Conservation (phyloP, 1,140 invertebrate genomes). For the Drosophila parvula region DNA sequence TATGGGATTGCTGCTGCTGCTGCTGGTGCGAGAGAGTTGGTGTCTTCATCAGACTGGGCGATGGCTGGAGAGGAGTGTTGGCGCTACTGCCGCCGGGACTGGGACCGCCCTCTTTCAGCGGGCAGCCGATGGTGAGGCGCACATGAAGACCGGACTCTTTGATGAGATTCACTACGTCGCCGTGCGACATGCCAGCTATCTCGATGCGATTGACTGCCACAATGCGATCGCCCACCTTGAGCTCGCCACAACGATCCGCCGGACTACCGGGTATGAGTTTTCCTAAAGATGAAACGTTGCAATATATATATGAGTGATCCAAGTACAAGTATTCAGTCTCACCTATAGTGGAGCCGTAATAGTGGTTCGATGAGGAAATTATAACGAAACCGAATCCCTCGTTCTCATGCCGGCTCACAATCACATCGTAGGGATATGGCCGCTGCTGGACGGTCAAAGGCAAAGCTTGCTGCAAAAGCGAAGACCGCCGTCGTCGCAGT, state of each 20-base stretch:
- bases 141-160: constrained; percentile 97
- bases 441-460: constrained; percentile 50
- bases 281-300: constrained; percentile 85
- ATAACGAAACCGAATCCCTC: constrained; percentile 99
- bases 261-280: constrained; percentile 97
- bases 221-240: constrained; percentile 98
- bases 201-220: constrained; percentile 97
- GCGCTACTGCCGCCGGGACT: constrained; percentile 64
- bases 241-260: constrained; percentile 94
- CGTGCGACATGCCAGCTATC: constrained; percentile 96
- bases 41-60: constrained; percentile 58
- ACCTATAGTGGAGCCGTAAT: constrained; percentile 95
- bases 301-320: background rate
- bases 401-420: constrained; percentile 94
- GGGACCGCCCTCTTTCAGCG: constrained; percentile 86
- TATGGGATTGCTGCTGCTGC: constrained; percentile 16
- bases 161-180: constrained; percentile 97
- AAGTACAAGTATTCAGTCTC: constrained; percentile 34
- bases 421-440: constrained; percentile 92
- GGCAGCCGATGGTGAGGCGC: constrained; percentile 93
- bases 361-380: constrained; percentile 95
- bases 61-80: constrained; percentile 58
- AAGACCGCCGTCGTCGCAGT: constrained; percentile 86
- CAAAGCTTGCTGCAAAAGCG: constrained; percentile 47
- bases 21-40: constrained; percentile 39